Base-by-base conservation (phyloP, 2,888 invertebrate genomes). In the Drosophila percnosoma region DNA sequence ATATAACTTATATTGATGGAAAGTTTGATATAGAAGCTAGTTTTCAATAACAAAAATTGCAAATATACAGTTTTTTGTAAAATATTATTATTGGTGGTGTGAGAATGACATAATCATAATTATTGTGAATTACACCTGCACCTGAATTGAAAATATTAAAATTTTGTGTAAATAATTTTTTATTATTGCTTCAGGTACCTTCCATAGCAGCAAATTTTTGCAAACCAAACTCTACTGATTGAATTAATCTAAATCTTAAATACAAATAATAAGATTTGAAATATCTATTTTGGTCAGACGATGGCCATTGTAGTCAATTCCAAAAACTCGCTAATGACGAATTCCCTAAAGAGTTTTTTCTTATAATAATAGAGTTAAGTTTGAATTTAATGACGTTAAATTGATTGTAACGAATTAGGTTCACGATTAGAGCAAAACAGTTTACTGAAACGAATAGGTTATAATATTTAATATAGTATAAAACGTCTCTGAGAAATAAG, bases 1-100 rank as follows among this genome's bases (percentile, higher is more conserved):
- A 51, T 34, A 13, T 54, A 45, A 2, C 24, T 4, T 45, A 15
- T 18, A 40, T 29, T n/a, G 68, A 59, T 68, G 45, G 29, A 49
- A 38, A 53, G 48, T 54, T 54, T 18, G 52, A 69, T 68, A 51
- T 24, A 55, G 21, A 33, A 15, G 21, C 8, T 45, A 24, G 15
- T 1, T 15, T 45, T 45, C 1, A 24, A 15, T 24, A 45, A 45
- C 15, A 45, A 45, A 24, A 2, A 8, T 2, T 2, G 7, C 45
- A 45, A 7, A 4, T 8, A 4, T 15, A 4, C 1, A 45, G 10
- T 10, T 3, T 8, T 15, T 24, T 15, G 0, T 0, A 2, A 45
- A 45, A 24, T 45, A 15, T 21, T 15, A 45, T 45, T 8, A 24
- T 42, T 42, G 40, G n/a, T 40, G n/a, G 4, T n/a, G 4, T 40